These are phyloP conservation scores for Furcifer pardalis DNA, from an alignment of 2,797 vertebrate genomes.

Conservation along the genomic window DNA sequence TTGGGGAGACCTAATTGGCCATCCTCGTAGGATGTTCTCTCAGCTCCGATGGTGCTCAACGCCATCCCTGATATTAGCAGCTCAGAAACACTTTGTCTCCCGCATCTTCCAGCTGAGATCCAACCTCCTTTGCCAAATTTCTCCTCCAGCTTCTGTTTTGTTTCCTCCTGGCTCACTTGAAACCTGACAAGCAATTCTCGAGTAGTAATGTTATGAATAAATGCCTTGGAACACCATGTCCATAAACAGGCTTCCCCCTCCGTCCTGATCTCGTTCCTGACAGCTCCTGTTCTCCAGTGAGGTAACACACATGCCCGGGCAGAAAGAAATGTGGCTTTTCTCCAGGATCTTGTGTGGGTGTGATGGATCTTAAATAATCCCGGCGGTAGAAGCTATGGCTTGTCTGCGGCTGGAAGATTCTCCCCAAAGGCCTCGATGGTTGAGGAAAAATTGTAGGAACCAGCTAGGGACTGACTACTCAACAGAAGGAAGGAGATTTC, in stretches of 20 bases:
- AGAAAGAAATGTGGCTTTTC: neutral
- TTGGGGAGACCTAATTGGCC: neutral
- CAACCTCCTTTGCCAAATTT: neutral
- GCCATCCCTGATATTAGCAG: neutral
- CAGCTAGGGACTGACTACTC: neutral
- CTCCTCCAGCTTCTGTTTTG: neutral
- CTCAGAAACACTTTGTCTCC: neutral
- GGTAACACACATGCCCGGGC: conserved; percentile 35
- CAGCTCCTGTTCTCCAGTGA: rapidly evolving
- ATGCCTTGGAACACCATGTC: neutral
- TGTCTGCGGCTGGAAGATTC: neutral
- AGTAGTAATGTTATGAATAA: neutral
- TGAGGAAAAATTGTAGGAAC: neutral
- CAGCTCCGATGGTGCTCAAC: neutral
- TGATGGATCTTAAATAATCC: neutral
- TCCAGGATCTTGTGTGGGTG: conserved; percentile 34
- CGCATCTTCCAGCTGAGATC: neutral
- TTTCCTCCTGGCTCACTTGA: neutral
- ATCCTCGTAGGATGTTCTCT: neutral
- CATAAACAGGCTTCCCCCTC: neutral
- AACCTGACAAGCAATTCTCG: neutral
- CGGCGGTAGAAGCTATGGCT: neutral
- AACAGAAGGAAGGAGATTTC: neutral
- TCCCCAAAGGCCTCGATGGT: neutral
- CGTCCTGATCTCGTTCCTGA: neutral